phyloP scores from a whole-genome alignment of 2,797 vertebrate genomes.

The Lutjanus argentimaculatus region DNA sequence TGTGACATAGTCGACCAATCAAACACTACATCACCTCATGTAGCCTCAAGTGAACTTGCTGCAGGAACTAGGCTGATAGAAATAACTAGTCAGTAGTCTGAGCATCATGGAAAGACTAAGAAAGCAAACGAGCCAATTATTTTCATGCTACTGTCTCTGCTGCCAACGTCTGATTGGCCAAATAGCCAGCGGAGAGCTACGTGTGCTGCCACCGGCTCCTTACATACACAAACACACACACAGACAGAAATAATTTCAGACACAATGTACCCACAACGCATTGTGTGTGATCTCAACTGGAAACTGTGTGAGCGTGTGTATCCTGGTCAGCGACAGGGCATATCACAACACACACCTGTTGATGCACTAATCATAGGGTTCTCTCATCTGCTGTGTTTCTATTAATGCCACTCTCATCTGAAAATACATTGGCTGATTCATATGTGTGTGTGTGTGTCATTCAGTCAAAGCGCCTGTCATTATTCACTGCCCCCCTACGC shows the following conservation, averaged over 20 bases:
- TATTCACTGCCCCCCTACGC: constrained; percentile 50
- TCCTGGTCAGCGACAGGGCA: neutral
- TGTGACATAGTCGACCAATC: neutral
- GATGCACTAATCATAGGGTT: constrained; percentile 36
- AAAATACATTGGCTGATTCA: constrained; percentile 43
- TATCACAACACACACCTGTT: constrained; percentile 48
- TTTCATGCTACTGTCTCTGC: constrained; percentile 7
- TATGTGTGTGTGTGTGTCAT: constrained; percentile 27
- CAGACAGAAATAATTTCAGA: neutral
- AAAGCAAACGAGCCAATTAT: constrained; percentile 4
- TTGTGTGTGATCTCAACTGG: constrained; percentile 18
- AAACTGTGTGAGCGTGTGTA: constrained; percentile 24
- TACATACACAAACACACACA: neutral
- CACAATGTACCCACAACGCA: neutral
- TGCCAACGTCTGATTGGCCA: neutral
- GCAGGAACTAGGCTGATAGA: neutral
- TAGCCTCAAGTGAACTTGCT: neutral
- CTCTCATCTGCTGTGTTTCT: constrained; percentile 17
- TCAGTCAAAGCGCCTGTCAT: constrained; percentile 54
- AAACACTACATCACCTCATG: too few species aligned
- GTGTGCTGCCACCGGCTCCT: neutral
- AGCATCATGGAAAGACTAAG: neutral
- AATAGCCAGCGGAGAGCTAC: neutral
- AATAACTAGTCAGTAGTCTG: neutral
- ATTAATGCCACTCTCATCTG: constrained; percentile 32